Evolutionary conservation across 2,113 vertebrate genomes (phyloP), one percentile per base, ranked within the genome.

Genomic region (Centrocercus urophasianus): DNA sequence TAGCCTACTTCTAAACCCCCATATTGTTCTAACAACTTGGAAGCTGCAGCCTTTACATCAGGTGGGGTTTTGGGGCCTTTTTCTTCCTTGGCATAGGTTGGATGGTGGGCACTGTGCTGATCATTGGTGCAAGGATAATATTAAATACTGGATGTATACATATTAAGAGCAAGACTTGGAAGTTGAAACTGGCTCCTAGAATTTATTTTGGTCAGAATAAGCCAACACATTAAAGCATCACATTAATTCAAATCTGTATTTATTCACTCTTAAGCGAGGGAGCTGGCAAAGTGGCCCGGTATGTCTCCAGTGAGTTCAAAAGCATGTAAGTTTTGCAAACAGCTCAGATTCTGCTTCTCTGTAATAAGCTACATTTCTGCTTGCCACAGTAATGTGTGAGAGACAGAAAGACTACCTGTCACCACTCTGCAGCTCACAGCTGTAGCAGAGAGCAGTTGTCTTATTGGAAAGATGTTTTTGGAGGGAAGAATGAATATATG

Each of bases 181-280:
- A 93, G 50, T 43, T 59, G 83, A 48, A 78, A 19, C 13, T 59
- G 14, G 24, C 12, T 89, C 89, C 30, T 28, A 76, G 60, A 38
- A 21, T 66, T 61, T 34, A 52, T 32, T 32, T 32, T 57, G 30
- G 12, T 50, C 9, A 8, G 54, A 83, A 10, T 4, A 90, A 91
- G 15, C 10, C 72, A 91, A 25, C 50, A 50, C 10, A 52, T 86
- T 95, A 91, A 95, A 83, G 20, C 16, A 87, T 16, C 38, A 19
- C 43, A 70, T 81, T 90, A 86, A 81, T 96, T 96, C 71, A 93
- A 30, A 25, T 10, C 34, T 93, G 24, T 67, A 22, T 90, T 97
- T 61, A 32, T 45, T 94, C 64, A 36, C 36, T 89, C 56, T 80
- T 73, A 15, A 96, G n/a, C 13, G 10, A 85, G 60, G 80, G 19